phyloP scores from a whole-genome alignment of 2,113 vertebrate species.

The Hassar affinis region DNA sequence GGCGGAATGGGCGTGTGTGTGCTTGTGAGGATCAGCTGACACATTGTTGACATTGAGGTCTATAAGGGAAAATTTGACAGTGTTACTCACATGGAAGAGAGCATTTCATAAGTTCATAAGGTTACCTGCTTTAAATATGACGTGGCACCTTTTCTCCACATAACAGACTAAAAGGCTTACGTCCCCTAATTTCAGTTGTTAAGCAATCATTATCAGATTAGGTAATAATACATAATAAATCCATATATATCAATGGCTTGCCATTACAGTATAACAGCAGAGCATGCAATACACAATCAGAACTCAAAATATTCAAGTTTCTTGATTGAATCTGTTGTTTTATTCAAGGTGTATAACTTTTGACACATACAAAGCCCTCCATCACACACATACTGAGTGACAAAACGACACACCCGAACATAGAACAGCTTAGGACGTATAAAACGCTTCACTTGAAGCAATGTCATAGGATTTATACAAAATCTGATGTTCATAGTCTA shows the following conservation, averaged over 20 bases:
- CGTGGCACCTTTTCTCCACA: background rate
- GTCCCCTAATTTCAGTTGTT: conserved; percentile 1
- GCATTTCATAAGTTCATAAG: background rate
- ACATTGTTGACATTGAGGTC: background rate
- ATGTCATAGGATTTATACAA: conserved; percentile 55
- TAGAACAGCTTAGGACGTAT: conserved; percentile 50
- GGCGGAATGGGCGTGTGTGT: background rate
- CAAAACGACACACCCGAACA: conserved; percentile 46
- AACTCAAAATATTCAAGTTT: conserved; percentile 14
- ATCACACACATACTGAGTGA: conserved; percentile 48
- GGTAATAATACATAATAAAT: background rate
- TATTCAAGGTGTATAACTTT: conserved; percentile 63
- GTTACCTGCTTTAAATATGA: background rate
- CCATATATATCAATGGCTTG: background rate
- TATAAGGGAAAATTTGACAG: background rate
- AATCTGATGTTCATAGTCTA: conserved; percentile 46
- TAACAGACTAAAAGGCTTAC: background rate
- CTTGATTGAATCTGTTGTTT: conserved; percentile 56
- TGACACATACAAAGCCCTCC: conserved; percentile 52
- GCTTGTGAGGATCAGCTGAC: background rate
- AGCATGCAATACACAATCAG: background rate
- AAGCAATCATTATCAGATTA: conserved; percentile 5
- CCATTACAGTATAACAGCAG: background rate
- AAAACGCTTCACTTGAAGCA: conserved; percentile 59
- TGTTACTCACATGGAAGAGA: background rate